Conservation (phyloP, 2,888 invertebrate genomes). For the Caenorhabditis afra region DNA sequence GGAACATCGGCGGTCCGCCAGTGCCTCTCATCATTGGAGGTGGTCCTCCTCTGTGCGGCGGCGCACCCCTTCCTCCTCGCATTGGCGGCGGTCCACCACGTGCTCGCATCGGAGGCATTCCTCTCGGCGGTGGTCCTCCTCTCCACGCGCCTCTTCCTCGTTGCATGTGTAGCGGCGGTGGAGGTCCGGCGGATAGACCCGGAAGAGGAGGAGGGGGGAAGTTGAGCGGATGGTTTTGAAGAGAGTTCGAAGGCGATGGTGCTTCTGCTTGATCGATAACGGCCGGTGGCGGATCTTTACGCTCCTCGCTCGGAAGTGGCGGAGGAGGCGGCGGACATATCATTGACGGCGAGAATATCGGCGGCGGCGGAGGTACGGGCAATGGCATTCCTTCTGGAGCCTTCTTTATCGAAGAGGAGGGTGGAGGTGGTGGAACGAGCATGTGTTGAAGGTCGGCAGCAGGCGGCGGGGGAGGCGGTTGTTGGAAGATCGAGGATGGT, state of each 20-base stretch:
- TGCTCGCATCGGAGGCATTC: slow-evolving; percentile 15
- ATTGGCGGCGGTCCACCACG: slow-evolving; percentile 15
- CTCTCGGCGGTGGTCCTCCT: slow-evolving; percentile 28
- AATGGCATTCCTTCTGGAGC: slow-evolving; percentile 19
- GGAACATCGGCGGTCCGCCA: slow-evolving; percentile 16
- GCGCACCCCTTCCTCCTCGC: too few relatives aligned
- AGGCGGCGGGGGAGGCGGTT: slow-evolving; percentile 23
- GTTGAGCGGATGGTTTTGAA: background rate
- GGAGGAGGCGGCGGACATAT: slow-evolving; percentile 47
- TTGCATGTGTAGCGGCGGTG: background rate
- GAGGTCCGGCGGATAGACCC: too few relatives aligned
- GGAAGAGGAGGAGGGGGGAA: too few relatives aligned
- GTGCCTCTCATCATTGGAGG: slow-evolving; percentile 28
- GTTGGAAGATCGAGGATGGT: slow-evolving; percentile 14
- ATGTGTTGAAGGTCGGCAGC: background rate
- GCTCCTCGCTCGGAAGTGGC: slow-evolving; percentile 26
- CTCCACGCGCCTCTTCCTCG: slow-evolving; percentile 8
- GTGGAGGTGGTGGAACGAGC: slow-evolving; percentile 34
- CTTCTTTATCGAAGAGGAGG: slow-evolving; percentile 5
- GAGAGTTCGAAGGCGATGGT: too few relatives aligned
- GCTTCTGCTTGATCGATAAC: background rate
- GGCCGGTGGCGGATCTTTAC: background rate
- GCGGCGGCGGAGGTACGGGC: slow-evolving; percentile 49
- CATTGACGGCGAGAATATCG: slow-evolving; percentile 43
- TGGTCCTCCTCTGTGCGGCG: slow-evolving; percentile 9